Base-by-base conservation (phyloP, 2,888 invertebrate species). In the Rapana venosa region DNA sequence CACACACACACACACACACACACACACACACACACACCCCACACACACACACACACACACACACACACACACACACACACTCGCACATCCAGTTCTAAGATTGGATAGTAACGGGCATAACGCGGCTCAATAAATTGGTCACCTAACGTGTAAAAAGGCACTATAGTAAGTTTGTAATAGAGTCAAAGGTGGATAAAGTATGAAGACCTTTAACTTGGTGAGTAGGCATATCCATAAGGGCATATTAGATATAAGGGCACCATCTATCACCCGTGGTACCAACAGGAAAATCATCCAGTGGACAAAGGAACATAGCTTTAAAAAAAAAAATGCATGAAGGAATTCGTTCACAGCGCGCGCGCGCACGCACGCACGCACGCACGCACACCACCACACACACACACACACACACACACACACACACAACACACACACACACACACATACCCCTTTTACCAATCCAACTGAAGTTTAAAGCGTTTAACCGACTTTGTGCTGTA, bases 21-120 rank as follows among this genome's bases (percentile, higher is more conserved):
- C 47, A 47, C 47, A 47, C 47, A 47, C 47, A 47, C 47, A 47
- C 47, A 47, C 47, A 30, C 77, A 77, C 77, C 47, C 2, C 47
- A 47, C 47, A 30, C 77, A 77, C 77, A 30, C 30, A 77, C 77
- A n/a, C 77, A 77, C 77, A 77, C 77, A 77, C 77, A 77, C 77
- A 77, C 77, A 77, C 77, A 77, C 77, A 77, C 77, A 77, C 77
- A 77, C 77, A 77, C 77, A 77, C 77, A 77, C 77, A 77, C 77
- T 20, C 77, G n/a, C 77, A 77, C 77, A 77, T 26, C 13, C 74
- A n/a, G n/a, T n/a, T n/a, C n/a, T n/a, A n/a, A n/a, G n/a, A n/a
- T n/a, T n/a, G n/a, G n/a, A n/a, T n/a, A n/a, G n/a, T n/a, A n/a
- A n/a, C n/a, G n/a, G n/a, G n/a, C n/a, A n/a, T n/a, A n/a, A n/a